A percentile compares a stretch with the other conserved stretches of the same genome.
Evolutionary conservation across 2,113 vertebrate species (phyloP).

Genomic region (Nannobrachium achirus): DNA sequence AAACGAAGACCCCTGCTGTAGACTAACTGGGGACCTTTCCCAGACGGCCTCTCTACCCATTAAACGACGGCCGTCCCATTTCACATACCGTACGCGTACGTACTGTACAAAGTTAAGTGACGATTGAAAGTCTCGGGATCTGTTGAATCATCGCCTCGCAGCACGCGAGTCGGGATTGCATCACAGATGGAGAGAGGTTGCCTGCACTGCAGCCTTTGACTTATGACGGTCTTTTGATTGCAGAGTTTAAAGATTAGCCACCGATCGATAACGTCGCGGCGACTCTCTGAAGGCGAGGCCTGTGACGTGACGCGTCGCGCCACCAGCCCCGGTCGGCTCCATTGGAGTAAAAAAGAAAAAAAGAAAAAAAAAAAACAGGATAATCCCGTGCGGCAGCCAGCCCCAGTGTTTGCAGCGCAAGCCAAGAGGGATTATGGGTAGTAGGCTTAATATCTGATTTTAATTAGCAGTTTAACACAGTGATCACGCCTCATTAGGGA

Average conservation of each 20-base stretch:
- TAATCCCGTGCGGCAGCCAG: constrained; percentile 63
- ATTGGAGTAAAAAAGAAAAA: constrained; percentile 4
- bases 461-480: constrained; percentile 81
- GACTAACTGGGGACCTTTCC: no score
- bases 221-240: constrained; percentile 9
- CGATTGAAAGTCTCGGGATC: no score
- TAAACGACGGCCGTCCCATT: no score
- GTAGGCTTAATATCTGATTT: constrained; percentile 81
- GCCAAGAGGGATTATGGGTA: constrained; percentile 78
- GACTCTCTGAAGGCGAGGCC: constrained; percentile 52
- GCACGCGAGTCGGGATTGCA: not conserved
- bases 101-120: no score
- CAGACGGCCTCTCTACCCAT: no score
- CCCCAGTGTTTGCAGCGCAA: constrained; percentile 66
- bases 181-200: constrained; percentile 13
- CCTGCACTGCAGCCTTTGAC: not conserved
- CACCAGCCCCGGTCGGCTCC: constrained; percentile 25
- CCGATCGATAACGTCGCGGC: constrained; percentile 41
- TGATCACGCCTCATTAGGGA: constrained; percentile 79
- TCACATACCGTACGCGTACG: no score
- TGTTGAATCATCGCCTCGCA: no score
- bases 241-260: constrained; percentile 40
- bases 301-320: constrained; percentile 41
- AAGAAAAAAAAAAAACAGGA: not conserved
- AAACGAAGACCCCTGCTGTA: no score